Evolutionary conservation across 2,113 vertebrate genomes (phyloP), one percentile per base, ranked within the genome.

Genomic region (Corythoichthys haematopterus): DNA sequence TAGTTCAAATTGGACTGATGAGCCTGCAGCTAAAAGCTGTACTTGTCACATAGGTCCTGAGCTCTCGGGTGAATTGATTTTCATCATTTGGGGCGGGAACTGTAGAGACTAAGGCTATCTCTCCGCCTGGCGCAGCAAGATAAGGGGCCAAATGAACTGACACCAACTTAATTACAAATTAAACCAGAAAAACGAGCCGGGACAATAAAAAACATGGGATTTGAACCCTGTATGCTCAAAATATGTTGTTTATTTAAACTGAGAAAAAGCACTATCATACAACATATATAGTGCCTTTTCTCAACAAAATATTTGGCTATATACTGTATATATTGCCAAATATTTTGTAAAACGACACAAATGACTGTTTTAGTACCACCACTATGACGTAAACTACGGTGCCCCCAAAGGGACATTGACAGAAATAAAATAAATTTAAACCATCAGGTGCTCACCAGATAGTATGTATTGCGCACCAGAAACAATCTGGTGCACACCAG

Each of bases 41-140:
- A 82, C 83, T 85, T 88, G 87, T 89, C 89, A 86, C 68, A 87
- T 84, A 79, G 88, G 89, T 89, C 88, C 82, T 89, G 88, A 90
- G 90, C 89, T 90, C 86, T 88, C 84, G 84, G 87, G 88, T 88
- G 87, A 91, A 88, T 90, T 90, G 86, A 93, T 92, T 91, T 88
- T 77, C 88, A 90, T 92, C 88, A 87, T 90, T 90, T 89, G 75
- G 80, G 81, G 60, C 40, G 76, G 72, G 70, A 52, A 76, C 69
- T 53, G 51, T 62, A 71, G 67, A 78, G 82, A 87, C 82, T 68
- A 70, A 51, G 80, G 78, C 74, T 80, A 81, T 81, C 80, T 76
- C 74, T 66, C 75, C 78, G 87, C 86, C 90, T 90, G 87, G 71
- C 68, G 88, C 75, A 84, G 74, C 58, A 81, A 80, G 84, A 91